phyloP scores from a whole-genome alignment of 2,888 invertebrate species.

The Coelogynopora nodosa region DNA sequence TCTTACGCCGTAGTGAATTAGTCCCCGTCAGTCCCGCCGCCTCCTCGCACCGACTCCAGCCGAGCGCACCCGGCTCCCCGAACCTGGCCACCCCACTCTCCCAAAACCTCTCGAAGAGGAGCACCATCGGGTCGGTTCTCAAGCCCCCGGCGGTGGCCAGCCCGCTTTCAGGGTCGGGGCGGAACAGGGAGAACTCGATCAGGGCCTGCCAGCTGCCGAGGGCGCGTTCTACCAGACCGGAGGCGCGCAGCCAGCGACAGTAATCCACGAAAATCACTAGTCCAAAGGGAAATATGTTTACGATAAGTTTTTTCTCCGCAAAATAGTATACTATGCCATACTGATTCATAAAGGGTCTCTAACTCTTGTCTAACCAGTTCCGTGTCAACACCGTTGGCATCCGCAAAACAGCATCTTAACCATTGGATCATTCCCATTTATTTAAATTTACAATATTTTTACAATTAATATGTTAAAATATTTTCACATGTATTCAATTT shows the following conservation, averaged over 20 bases:
- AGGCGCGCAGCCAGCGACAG: slow-evolving; percentile 57
- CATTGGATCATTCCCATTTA: no score
- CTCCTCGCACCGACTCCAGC: slow-evolving; percentile 57
- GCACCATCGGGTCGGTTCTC: slow-evolving; percentile 51
- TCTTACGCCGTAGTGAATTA: slow-evolving; percentile 47
- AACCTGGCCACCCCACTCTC: slow-evolving; percentile 60
- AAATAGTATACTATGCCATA: no score
- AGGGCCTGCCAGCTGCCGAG: slow-evolving; percentile 61
- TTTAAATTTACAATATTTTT: no score
- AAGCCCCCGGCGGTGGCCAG: slow-evolving; percentile 47
- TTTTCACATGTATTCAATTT: no score
- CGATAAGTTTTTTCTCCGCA: no score
- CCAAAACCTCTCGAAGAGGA: slow-evolving; percentile 62
- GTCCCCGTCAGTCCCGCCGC: slow-evolving; percentile 47
- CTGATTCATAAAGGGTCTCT: no score
- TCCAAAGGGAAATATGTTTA: no score
- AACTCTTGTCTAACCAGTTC: no score
- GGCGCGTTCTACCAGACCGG: slow-evolving; percentile 62
- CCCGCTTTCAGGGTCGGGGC: slow-evolving; percentile 52
- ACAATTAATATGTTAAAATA: no score
- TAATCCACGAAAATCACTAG: slow-evolving; percentile 59
- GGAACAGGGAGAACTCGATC: slow-evolving; percentile 62
- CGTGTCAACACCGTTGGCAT: no score
- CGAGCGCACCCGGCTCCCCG: slow-evolving; percentile 58
- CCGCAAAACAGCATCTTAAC: no score